Conservation (phyloP, 2,888 invertebrate species). For the Plagiodera versicolora region DNA sequence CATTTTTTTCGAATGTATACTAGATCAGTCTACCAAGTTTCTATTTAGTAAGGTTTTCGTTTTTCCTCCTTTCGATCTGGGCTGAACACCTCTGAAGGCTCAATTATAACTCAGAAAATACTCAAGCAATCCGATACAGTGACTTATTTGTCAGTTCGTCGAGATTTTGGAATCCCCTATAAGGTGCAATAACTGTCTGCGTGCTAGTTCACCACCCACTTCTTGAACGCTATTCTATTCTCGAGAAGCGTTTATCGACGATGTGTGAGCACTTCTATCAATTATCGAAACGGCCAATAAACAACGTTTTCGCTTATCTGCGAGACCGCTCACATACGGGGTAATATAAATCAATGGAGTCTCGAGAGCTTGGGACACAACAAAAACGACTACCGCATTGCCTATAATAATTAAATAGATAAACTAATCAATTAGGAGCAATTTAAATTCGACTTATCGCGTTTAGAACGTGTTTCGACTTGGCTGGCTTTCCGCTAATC, state of each 20-base stretch:
- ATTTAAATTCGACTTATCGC: slow-evolving; percentile 45
- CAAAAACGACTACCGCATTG: slow-evolving; percentile 40
- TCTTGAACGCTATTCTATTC: background rate
- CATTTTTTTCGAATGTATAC: too few relatives aligned
- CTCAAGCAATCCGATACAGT: too few relatives aligned
- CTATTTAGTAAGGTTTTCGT: too few relatives aligned
- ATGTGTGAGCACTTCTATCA: background rate
- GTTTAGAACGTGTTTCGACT: slow-evolving; percentile 33
- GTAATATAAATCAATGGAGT: slow-evolving; percentile 33
- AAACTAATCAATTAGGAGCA: slow-evolving; percentile 46
- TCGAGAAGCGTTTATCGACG: background rate
- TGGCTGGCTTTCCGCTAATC: background rate
- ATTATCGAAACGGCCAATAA: background rate
- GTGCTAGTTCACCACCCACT: background rate
- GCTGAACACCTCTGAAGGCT: too few relatives aligned
- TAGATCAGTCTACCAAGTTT: too few relatives aligned
- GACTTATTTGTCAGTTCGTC: too few relatives aligned
- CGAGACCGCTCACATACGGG: slow-evolving; percentile 10
- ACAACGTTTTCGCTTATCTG: slow-evolving; percentile 22
- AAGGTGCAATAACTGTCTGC: too few relatives aligned
- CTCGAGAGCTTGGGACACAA: slow-evolving; percentile 36
- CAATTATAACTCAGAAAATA: too few relatives aligned
- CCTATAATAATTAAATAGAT: slow-evolving; percentile 46
- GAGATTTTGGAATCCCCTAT: too few relatives aligned
- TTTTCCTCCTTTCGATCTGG: too few relatives aligned